phyloP scores from a whole-genome alignment of 2,113 vertebrate genomes.

The Prionailurus viverrinus region DNA sequence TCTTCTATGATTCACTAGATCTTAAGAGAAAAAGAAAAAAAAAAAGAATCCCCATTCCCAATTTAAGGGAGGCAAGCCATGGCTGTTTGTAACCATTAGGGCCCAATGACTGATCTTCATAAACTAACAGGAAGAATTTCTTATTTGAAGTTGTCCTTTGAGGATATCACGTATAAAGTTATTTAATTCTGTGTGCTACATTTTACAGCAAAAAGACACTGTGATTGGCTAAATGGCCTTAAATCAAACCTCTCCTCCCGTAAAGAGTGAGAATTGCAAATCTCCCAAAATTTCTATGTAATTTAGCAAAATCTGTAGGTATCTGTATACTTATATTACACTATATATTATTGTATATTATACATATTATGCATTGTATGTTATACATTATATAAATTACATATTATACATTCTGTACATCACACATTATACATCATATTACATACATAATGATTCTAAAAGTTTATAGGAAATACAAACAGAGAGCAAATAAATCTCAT shows the following conservation, averaged over 20 bases:
- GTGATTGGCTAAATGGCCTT: background rate
- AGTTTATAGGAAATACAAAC: constrained; percentile 59
- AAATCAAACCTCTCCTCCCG: background rate
- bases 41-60: background rate
- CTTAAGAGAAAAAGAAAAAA: background rate
- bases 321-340: background rate
- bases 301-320: background rate
- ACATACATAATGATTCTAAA: constrained; percentile 1
- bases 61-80: background rate
- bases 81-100: background rate
- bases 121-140: background rate
- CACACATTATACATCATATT: background rate
- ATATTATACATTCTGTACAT: background rate
- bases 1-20: background rate
- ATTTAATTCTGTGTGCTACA: constrained; percentile 10
- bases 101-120: background rate
- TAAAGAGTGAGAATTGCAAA: background rate
- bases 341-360: background rate
- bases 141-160: constrained; percentile 23
- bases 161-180: background rate
- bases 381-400: background rate
- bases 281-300: background rate
- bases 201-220: constrained; percentile 7
- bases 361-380: background rate
- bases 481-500: constrained; percentile 31